These are phyloP conservation scores for Drosophila recens DNA, from an alignment of 2,888 invertebrate genomes.

Conservation along the genomic window DNA sequence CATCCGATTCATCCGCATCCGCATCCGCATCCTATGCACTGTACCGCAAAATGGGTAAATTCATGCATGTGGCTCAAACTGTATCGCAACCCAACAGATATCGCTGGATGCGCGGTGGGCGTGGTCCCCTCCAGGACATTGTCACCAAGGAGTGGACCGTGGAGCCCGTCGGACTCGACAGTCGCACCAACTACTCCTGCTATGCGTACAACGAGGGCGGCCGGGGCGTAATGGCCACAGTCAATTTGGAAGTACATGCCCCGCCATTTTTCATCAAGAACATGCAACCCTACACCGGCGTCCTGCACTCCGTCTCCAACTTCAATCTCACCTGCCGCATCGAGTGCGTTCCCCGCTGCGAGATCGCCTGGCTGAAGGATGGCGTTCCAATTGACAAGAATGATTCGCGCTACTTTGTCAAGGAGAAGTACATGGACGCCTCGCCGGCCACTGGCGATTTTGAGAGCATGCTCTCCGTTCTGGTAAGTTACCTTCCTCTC, in stretches of 20 bases:
- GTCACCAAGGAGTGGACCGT: slow-evolving; percentile 92
- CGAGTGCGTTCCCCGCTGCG: slow-evolving; percentile 95
- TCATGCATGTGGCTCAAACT: slow-evolving; percentile 82
- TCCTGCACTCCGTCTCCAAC: slow-evolving; percentile 90
- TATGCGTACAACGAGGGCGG: slow-evolving; percentile 94
- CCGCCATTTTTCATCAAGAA: slow-evolving; percentile 95
- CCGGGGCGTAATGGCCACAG: slow-evolving; percentile 89
- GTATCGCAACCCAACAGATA: slow-evolving; percentile 86
- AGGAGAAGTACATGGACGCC: slow-evolving; percentile 89
- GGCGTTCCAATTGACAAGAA: slow-evolving; percentile 88
- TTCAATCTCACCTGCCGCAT: slow-evolving; percentile 94
- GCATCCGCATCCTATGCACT: slow-evolving; percentile 62
- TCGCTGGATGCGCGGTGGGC: slow-evolving; percentile 93
- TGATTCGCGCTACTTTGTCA: slow-evolving; percentile 88
- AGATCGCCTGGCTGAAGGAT: slow-evolving; percentile 94
- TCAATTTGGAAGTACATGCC: slow-evolving; percentile 91
- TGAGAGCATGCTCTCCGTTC: slow-evolving; percentile 94
- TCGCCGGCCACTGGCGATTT: slow-evolving; percentile 94
- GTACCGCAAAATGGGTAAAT: slow-evolving; percentile 84
- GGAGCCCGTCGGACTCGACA: slow-evolving; percentile 93
- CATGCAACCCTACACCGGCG: slow-evolving; percentile 92
- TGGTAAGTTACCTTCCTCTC: slow-evolving; percentile 86
- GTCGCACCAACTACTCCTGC: slow-evolving; percentile 95
- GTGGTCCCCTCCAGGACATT: slow-evolving; percentile 89
- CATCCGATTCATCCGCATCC: slow-evolving; percentile 36